phyloP scores from a whole-genome alignment of 2,797 vertebrate species.

The Myotis findleyi region DNA sequence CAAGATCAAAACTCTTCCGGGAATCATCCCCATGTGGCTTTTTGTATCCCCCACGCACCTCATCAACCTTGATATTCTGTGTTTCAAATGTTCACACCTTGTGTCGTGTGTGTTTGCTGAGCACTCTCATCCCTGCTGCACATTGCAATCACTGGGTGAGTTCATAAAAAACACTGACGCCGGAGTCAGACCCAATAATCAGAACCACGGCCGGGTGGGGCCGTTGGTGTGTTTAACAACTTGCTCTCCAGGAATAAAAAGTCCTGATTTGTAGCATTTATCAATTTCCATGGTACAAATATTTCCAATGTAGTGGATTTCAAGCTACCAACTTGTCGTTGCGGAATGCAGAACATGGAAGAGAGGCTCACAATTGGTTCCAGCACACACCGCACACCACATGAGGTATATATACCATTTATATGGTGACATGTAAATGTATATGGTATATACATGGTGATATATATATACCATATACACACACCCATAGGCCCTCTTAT shows the following conservation, averaged over 20 bases:
- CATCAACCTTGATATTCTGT: not conserved
- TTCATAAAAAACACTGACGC: not conserved
- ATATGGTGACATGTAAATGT: not conserved
- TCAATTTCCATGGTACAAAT: not conserved
- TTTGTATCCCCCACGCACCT: not conserved
- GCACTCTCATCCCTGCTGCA: not conserved
- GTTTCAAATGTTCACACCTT: not conserved
- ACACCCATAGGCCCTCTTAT: not conserved
- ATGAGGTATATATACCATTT: not conserved
- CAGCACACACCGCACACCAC: no score
- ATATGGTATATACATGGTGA: not conserved
- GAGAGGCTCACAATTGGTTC: not conserved
- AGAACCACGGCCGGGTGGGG: not conserved
- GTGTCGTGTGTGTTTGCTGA: not conserved
- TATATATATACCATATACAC: not conserved
- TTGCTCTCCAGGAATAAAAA: not conserved
- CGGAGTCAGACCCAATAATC: not conserved
- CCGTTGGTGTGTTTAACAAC: not conserved
- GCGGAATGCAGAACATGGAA: not conserved
- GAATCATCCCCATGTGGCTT: not conserved
- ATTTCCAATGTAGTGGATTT: not conserved
- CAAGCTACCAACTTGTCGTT: not conserved
- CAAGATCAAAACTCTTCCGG: conserved; percentile 17
- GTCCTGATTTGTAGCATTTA: not conserved
- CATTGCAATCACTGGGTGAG: not conserved